Conservation (phyloP, 2,797 vertebrate species). For the Champsocephalus esox region DNA sequence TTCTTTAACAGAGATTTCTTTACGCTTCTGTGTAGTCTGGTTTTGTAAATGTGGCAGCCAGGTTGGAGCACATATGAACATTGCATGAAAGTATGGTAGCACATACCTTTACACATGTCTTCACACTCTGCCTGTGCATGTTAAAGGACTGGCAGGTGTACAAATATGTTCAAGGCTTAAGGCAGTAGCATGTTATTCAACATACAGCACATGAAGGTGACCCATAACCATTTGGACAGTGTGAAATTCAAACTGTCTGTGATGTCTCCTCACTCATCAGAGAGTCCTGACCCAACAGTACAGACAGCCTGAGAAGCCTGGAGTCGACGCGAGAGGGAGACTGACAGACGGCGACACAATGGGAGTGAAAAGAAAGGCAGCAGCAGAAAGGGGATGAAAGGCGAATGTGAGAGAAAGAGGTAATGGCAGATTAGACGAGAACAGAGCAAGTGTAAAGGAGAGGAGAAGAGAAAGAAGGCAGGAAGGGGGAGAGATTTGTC, state of each 20-base stretch:
- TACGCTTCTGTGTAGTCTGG: neutral
- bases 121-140: slow-evolving; percentile 35
- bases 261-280: slow-evolving; percentile 22
- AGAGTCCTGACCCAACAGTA: slow-evolving; percentile 27
- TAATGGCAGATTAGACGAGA: slow-evolving; percentile 76
- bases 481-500: slow-evolving; percentile 64
- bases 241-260: slow-evolving; percentile 25
- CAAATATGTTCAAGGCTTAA: slow-evolving; percentile 23
- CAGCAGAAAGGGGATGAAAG: slow-evolving; percentile 73
- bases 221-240: slow-evolving; percentile 10
- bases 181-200: slow-evolving; percentile 18
- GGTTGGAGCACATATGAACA: slow-evolving; percentile 42
- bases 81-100: slow-evolving; percentile 44
- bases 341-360: slow-evolving; percentile 72
- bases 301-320: slow-evolving; percentile 57
- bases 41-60: slow-evolving; percentile 10
- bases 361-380: slow-evolving; percentile 66
- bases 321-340: slow-evolving; percentile 43
- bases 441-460: slow-evolving; percentile 60
- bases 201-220: slow-evolving; percentile 19
- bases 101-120: slow-evolving; percentile 10
- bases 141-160: slow-evolving; percentile 24
- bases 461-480: slow-evolving; percentile 51
- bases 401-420: slow-evolving; percentile 70
- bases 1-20: neutral